phyloP scores from a whole-genome alignment of 1,140 invertebrate genomes.

The Drosophila sturtevanti region DNA sequence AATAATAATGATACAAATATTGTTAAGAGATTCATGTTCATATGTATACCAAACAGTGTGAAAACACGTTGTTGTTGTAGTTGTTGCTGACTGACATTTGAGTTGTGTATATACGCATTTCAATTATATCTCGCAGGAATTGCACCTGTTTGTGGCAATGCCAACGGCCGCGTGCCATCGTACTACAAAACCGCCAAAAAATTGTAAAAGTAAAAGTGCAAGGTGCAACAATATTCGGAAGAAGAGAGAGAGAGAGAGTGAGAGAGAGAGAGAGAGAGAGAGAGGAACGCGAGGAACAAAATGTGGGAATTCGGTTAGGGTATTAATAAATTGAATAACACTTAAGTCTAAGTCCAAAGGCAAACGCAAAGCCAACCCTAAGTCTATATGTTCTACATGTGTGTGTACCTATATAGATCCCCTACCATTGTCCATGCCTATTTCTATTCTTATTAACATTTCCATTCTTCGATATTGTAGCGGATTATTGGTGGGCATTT shows the following conservation, averaged over 20 bases:
- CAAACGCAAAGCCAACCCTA: conserved; percentile 33
- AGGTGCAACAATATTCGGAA: conserved; percentile 57
- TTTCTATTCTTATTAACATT: background rate
- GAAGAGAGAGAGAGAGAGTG: no score
- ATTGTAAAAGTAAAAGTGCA: conserved; percentile 51
- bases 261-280: no score
- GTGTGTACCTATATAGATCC: no score
- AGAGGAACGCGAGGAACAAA: conserved; percentile 31
- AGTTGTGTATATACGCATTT: conserved; percentile 43
- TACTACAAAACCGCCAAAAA: conserved; percentile 43
- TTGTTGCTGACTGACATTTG: conserved; percentile 8
- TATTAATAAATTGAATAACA: conserved; percentile 60
- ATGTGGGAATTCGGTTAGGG: conserved; percentile 17
- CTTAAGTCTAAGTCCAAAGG: conserved; percentile 46
- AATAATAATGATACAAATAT: background rate
- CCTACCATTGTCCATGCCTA: conserved; percentile 11
- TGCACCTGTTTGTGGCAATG: conserved; percentile 62
- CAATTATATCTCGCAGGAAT: conserved; percentile 56
- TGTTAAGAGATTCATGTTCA: background rate
- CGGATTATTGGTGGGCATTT: conserved; percentile 47
- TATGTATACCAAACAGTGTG: background rate
- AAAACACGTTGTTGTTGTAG: conserved; percentile 16
- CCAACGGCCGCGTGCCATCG: conserved; percentile 64
- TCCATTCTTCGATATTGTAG: background rate
- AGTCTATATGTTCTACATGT: no score